Conservation (phyloP, 2,888 invertebrate species). For the Tridacna gigas region DNA sequence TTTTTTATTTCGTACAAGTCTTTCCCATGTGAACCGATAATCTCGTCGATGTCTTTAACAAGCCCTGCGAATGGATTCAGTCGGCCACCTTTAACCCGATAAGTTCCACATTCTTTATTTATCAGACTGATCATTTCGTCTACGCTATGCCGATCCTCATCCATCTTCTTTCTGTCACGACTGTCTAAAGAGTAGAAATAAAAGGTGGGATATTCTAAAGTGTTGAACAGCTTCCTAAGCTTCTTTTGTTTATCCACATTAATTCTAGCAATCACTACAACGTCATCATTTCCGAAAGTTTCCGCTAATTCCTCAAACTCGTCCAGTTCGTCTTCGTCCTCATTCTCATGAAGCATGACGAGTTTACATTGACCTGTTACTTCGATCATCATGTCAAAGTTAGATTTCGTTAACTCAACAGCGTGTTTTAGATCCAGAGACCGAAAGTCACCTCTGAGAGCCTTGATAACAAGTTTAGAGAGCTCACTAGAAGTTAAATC, state of each 20-base stretch:
- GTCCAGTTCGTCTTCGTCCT: slow-evolving; percentile 46
- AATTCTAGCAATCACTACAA: slow-evolving; percentile 47
- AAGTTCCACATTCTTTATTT: slow-evolving; percentile 45
- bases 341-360: slow-evolving; percentile 54
- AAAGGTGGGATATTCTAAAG: slow-evolving; percentile 39
- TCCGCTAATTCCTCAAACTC: slow-evolving; percentile 57
- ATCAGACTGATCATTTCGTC: slow-evolving; percentile 46
- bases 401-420: slow-evolving; percentile 38
- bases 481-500: slow-evolving; percentile 46
- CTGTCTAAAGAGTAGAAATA: slow-evolving; percentile 47
- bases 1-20: slow-evolving; percentile 53
- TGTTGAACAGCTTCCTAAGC: slow-evolving; percentile 30
- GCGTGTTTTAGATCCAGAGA: slow-evolving; percentile 36
- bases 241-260: slow-evolving; percentile 43
- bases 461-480: slow-evolving; percentile 34
- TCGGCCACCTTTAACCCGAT: slow-evolving; percentile 43
- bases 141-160: slow-evolving; percentile 32
- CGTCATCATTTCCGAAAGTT: slow-evolving; percentile 51
- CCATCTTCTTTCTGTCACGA: slow-evolving; percentile 33
- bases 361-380: slow-evolving; percentile 44
- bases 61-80: slow-evolving; percentile 52
- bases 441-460: slow-evolving; percentile 30
- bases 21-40: slow-evolving; percentile 37
- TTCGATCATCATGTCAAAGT: slow-evolving; percentile 38
- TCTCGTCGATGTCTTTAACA: slow-evolving; percentile 43